Base-by-base conservation (phyloP, 2,113 vertebrate species). In the Chlamydotis undulata region DNA sequence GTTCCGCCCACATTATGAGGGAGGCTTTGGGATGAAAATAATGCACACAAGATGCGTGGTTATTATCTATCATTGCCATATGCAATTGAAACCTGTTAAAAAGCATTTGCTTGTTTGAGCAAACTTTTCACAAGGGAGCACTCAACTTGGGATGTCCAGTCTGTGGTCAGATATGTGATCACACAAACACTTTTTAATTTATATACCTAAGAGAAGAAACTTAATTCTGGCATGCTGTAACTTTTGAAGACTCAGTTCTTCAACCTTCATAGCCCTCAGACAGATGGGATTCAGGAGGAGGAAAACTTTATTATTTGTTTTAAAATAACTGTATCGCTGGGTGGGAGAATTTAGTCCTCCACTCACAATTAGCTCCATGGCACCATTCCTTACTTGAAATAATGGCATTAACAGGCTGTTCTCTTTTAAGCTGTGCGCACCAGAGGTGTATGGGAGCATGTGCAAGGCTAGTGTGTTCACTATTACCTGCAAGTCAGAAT, bases 211-310 rank as follows among this genome's bases (percentile, higher is more conserved):
- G 29, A 75, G 33, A 69, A 79, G 21, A 91, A 85, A 70, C 31
- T 70, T 84, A 41, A 70, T 77, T 94, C 64, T 95, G 79, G 50
- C 11, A 50, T 17, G 22, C 49, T 86, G 57, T 53, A 80, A 90
- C 45, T 94, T 90, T 59, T 83, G n/a, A 81, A 94, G 55, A 21
- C 59, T 93, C 86, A 52, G 0, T 92, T 90, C 83, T 67, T 77
- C 83, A 95, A 88, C 93, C 76, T 93, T 92, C 93, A 63, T 89
- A 95, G 68, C 79, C 89, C 64, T 96, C 91, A 95, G 59, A 89
- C 94, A 97, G 95, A 96, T 97, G 93, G 95, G 89, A 94, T 74
- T 94, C 68, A 61, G 95, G 79, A 95, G 95, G 92, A 95, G 85
- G 88, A 92, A 49, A 93, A 67, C 50, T 92, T 83, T 90, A 63